A percentile compares a stretch with the other conserved stretches of the same genome.
These are phyloP conservation scores for Choloepus didactylus DNA, from an alignment of 2,797 vertebrate species.

Conservation along the genomic window DNA sequence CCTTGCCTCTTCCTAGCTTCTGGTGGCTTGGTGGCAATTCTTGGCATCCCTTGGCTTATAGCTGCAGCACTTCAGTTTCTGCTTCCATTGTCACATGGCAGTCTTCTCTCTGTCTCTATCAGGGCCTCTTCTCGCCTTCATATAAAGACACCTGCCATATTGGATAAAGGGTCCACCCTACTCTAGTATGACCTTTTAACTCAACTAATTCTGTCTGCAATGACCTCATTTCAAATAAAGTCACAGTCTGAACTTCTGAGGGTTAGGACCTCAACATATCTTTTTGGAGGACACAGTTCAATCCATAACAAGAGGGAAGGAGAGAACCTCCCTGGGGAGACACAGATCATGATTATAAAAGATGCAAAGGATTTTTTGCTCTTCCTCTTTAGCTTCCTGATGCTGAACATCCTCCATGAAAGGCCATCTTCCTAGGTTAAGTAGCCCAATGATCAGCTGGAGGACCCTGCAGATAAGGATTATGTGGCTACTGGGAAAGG, in stretches of 20 bases:
- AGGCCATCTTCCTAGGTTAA: slow-evolving; percentile 75
- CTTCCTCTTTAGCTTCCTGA: slow-evolving; percentile 46
- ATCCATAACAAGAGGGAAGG: neutral
- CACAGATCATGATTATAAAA: slow-evolving; percentile 64
- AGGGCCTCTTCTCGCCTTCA: no score
- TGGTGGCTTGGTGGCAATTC: no score
- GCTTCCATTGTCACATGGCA: neutral
- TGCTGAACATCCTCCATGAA: slow-evolving; percentile 28
- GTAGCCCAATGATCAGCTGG: slow-evolving; percentile 61
- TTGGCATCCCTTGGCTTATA: no score
- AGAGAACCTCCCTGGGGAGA: slow-evolving; percentile 55
- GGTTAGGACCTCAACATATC: no score
- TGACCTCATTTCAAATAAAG: no score
- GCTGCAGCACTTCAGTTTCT: neutral
- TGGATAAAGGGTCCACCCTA: no score
- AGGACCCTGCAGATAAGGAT: slow-evolving; percentile 56
- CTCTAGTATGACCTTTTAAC: no score
- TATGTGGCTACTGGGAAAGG: slow-evolving; percentile 52
- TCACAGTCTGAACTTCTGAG: no score
- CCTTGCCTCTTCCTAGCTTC: no score
- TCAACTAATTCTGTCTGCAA: no score
- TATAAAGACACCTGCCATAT: neutral
- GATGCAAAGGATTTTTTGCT: slow-evolving; percentile 20
- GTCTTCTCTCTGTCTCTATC: neutral
- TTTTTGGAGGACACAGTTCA: no score